Evolutionary conservation across 2,888 invertebrate genomes (phyloP), one percentile per base, ranked within the genome.

Genomic region (Melitaea athalia): DNA sequence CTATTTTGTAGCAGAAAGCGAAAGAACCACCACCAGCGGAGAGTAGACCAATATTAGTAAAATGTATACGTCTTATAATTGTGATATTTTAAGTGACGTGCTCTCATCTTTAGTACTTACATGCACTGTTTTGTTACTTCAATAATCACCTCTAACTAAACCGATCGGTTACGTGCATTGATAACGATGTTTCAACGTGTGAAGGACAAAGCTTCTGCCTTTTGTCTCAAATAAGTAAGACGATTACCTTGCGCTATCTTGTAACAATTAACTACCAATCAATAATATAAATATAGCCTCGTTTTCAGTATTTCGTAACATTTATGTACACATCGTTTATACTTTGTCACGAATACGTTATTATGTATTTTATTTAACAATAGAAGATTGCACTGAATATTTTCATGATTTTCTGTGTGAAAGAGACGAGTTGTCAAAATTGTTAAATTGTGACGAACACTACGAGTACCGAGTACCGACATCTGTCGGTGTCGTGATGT

Each of bases 141-240:
- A 84, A 85, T 91, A 91, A 91, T 91, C 89, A 86, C 88, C 88
- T 88, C 85, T 83, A 85, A 84, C 82, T 81, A 83, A 85, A 85
- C 83, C 79, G 83, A 83, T 83, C 83, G 83, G 88, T 85, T 85
- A 84, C 83, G 87, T 89, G 88, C 89, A 89, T 87, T 89, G 86
- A 88, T 89, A 91, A 85, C 82, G 85, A 87, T 86, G 79, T 82
- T 85, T 84, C 88, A 89, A 90, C 88, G 88, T 88, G 88, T 89
- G 92, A 92, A 92, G 92, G 92, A 89, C 91, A 81, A 78, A 77
- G 72, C 78, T 76, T 77, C 76, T 76, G 83, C 85, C 89, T 91
- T 90, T 91, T 91, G 90, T 91, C 83, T 87, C 84, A 80, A 74
- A 80, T 82, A 82, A 86, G 87, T 85, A 84, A 85, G 82, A 80